phyloP scores from a whole-genome alignment of 2,888 invertebrate genomes.

The Hypomecis punctinalis region DNA sequence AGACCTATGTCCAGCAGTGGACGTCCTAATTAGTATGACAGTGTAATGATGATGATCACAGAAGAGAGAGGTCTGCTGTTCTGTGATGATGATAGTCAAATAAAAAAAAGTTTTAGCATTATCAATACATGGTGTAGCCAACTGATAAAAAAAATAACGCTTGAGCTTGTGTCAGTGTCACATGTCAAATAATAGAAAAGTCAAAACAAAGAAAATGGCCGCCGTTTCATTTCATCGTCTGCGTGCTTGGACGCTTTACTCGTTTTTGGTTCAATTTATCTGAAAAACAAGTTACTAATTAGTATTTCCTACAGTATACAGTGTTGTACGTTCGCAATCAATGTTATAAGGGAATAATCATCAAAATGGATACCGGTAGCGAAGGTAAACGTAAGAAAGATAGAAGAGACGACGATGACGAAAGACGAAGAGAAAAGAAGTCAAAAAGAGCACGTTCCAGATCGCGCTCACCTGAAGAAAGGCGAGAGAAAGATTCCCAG shows the following conservation, averaged over 20 bases:
- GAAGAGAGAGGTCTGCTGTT: too few species aligned
- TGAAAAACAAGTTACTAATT: too few species aligned
- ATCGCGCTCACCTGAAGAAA: slow-evolving; percentile 58
- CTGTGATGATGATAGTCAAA: too few species aligned
- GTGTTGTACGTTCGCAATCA: neutral
- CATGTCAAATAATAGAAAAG: neutral
- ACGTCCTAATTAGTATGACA: too few species aligned
- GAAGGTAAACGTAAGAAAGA: slow-evolving; percentile 69
- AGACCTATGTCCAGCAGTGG: too few species aligned
- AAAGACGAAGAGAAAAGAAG: slow-evolving; percentile 61
- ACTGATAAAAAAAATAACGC: too few species aligned
- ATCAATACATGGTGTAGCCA: too few species aligned
- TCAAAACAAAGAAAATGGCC: neutral
- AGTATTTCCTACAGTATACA: too few species aligned
- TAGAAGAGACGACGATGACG: slow-evolving; percentile 60
- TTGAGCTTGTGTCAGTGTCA: neutral
- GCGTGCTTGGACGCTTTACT: neutral
- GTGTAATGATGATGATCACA: too few species aligned
- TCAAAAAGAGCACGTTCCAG: slow-evolving; percentile 64
- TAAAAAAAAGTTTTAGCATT: too few species aligned
- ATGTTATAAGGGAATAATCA: slow-evolving; percentile 8
- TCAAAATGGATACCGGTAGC: slow-evolving; percentile 63
- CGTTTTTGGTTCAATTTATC: neutral
- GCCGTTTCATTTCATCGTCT: neutral
- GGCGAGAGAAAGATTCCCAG: slow-evolving; percentile 56